These are phyloP conservation scores for Xenops minutus DNA, from an alignment of 2,797 vertebrate species.

Conservation along the genomic window DNA sequence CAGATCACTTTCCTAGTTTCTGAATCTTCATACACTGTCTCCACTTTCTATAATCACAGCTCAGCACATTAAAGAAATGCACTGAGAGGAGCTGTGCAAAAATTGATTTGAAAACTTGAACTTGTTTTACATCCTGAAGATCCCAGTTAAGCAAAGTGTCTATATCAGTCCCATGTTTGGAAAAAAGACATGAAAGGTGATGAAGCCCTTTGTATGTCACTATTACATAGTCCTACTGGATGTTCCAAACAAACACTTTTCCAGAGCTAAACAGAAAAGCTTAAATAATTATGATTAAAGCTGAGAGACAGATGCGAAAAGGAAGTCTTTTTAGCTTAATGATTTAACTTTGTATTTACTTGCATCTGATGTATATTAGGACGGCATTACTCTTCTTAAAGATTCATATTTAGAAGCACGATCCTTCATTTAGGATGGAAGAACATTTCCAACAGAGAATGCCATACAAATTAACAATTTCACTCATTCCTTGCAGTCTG, in stretches of 20 bases:
- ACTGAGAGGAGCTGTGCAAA: not conserved
- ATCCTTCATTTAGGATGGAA: no score
- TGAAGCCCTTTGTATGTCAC: not conserved
- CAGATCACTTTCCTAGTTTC: not conserved
- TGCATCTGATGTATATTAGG: no score
- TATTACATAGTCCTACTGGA: not conserved
- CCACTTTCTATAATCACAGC: not conserved
- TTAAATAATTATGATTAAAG: no score
- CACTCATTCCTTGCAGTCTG: no score
- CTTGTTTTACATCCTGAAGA: not conserved
- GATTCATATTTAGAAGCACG: no score
- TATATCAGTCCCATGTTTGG: not conserved
- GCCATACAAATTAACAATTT: no score
- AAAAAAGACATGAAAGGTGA: not conserved
- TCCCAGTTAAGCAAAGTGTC: not conserved
- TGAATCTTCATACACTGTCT: not conserved
- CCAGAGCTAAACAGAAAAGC: not conserved
- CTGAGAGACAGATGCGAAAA: no score
- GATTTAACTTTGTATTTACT: no score
- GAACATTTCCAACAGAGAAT: no score
- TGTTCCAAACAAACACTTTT: not conserved
- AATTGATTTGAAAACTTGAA: not conserved
- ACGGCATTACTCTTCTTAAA: no score
- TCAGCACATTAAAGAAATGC: not conserved
- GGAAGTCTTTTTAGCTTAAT: no score